Base-by-base conservation (phyloP, 2,797 vertebrate species). In the Phoxinus dragarum region DNA sequence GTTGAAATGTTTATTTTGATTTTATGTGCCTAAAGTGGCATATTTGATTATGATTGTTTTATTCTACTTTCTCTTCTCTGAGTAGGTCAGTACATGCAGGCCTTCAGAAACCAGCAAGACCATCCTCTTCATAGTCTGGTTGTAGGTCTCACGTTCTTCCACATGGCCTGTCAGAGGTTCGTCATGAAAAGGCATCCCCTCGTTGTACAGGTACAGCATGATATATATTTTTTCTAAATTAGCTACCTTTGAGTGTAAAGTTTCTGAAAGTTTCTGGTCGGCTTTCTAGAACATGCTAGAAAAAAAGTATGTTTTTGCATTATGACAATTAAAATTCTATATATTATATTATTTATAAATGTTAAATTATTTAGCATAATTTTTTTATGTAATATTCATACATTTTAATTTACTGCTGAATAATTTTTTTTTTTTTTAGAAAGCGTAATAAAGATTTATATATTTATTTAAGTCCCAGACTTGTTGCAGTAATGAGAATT, bases 81-180 rank as follows among this genome's bases (percentile, higher is more conserved):
- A 27, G 6, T 59, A 99, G 98, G 97, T 27, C 98, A 99, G 89
- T 99, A 99, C 1, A 95, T 98, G 12, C 98, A 99, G 92, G 97
- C 97, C 36, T 98, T 98, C 79, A 96, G 97, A 82, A 91, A 93
- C 71, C 94, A 95, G 19, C 95, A 97, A 0, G 80, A 92, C 0
- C 95, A 97, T 68, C 97, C 98, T 0, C 94, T 99, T 14, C 95
- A 97, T 90, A 97, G 95, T 84, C 93, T 99, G 42, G 98, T 96
- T 69, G 95, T 99, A 59, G 98, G 98, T 44, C 94, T 99, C 56
- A 99, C 98, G 61, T 99, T 98, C 90, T 96, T 99, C 90, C 98
- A 99, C 91, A 99, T 99, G 97, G 97, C 98, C 0, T 97, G 96
- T 42, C 98, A 99, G 96, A 99, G 97, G 88, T 99, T 96, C 0